phyloP scores from a whole-genome alignment of 1,140 invertebrate genomes.

The Brachionus koreanus region DNA sequence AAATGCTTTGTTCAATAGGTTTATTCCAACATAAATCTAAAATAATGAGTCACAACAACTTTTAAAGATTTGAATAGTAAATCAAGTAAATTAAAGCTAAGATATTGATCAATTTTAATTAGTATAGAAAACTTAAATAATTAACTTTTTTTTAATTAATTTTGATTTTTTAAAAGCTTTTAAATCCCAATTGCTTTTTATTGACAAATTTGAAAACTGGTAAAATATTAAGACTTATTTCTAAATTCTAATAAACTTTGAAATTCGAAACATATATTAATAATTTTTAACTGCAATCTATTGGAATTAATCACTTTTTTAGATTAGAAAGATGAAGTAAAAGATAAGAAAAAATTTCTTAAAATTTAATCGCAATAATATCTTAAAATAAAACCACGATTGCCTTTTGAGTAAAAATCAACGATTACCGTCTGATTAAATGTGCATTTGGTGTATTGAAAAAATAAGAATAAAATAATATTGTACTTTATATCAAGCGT shows the following conservation, averaged over 20 bases:
- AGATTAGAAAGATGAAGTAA: too few species aligned
- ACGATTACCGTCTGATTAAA: background rate
- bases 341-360: too few species aligned
- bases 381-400: background rate
- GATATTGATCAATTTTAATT: background rate
- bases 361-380: background rate
- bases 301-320: too few species aligned
- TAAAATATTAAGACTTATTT: background rate
- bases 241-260: background rate
- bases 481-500: background rate
- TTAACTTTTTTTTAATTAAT: background rate
- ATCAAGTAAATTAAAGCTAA: background rate
- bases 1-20: too few species aligned
- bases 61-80: too few species aligned
- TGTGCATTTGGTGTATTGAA: constrained; percentile 19
- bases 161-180: background rate
- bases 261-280: too few species aligned
- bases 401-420: background rate
- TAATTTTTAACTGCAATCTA: too few species aligned
- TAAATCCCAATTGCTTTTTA: background rate
- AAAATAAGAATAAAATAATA: background rate
- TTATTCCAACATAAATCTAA: too few species aligned
- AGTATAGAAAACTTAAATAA: background rate
- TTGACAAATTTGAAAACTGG: background rate
- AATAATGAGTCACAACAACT: too few species aligned